Base-by-base conservation (phyloP, 1,140 invertebrate genomes). In the Hyposmocoma kahamanoa region DNA sequence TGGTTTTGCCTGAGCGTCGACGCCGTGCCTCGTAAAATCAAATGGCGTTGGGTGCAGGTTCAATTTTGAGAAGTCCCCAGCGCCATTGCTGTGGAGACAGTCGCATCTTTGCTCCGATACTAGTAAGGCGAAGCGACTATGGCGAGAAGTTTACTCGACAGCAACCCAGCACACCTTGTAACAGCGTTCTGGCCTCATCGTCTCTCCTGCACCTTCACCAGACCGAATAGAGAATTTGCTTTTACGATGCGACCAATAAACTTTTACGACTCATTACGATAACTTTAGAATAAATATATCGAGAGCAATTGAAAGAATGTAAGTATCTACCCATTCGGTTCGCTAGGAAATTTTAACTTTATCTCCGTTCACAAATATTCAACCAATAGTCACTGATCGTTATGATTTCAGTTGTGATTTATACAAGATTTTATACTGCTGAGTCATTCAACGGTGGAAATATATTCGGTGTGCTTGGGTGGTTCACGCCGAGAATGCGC, bases 241-340 rank as follows among this genome's bases (percentile, higher is more conserved):
- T 75, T 74, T 72, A 74, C 54, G 67, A 75, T 32, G 13, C 42
- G 8, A 57, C 34, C 64, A 52, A 72, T 76, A 76, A 76, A 69
- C 30, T 69, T 79, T 74, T 67, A 76, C 57, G 39, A 58, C 52
- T 67, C 62, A 73, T 73, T 70, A 73, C 61, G 67, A 67, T 72
- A 70, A 64, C 59, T 60, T 66, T 71, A 62, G 62, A 67, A 66
- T 69, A 68, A 75, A 70, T 62, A 60, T 53, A 54, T 38, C 44
- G 50, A 62, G 53, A 56, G 65, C 59, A 68, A 72, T 72, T 58
- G 52, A 61, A 72, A 54, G 57, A 72, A 68, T 60, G 51, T 57
- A 53, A 65, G 51, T 53, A 52, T 51, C 46, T 50, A n/a, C n/a
- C n/a, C n/a, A n/a, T n/a, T n/a, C n/a, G n/a, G n/a, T n/a, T n/a